Percentiles rank a stretch among this genome's conserved stretches.
Evolutionary conservation across 2,797 vertebrate species (phyloP).

Genomic region (Rhinella marina): DNA sequence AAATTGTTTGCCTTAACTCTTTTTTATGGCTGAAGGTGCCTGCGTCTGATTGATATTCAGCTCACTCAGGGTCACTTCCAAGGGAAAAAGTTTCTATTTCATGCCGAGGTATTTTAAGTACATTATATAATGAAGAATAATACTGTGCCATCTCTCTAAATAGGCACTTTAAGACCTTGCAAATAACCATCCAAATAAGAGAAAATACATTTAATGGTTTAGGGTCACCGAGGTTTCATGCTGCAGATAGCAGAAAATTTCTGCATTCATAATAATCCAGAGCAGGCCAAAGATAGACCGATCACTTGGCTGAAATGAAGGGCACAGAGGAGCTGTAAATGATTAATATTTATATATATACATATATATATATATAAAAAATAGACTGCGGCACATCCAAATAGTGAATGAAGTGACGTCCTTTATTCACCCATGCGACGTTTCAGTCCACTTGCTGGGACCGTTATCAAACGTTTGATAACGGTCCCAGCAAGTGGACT

Average conservation of each 20-base stretch:
- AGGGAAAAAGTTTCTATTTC: not conserved
- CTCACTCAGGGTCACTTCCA: not conserved
- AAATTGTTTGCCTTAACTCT: slow-evolving; percentile 52
- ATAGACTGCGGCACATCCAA: too few species aligned
- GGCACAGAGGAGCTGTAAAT: not conserved
- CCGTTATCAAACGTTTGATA: too few species aligned
- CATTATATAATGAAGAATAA: slow-evolving; percentile 12
- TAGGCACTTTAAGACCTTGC: not conserved
- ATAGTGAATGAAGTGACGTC: too few species aligned
- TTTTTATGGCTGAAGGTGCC: slow-evolving; percentile 8
- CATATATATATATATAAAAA: not conserved
- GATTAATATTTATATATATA: not conserved
- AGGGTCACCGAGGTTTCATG: not conserved
- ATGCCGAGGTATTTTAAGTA: not conserved
- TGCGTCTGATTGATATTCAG: slow-evolving; percentile 39
- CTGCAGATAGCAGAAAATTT: not conserved
- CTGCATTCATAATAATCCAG: not conserved
- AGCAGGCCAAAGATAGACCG: not conserved
- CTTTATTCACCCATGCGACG: too few species aligned
- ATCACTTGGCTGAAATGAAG: not conserved
- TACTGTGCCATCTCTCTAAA: not conserved
- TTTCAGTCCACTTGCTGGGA: too few species aligned
- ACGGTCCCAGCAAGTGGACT: too few species aligned
- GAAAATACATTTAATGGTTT: not conserved
- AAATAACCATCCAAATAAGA: not conserved